Evolutionary conservation across 2,888 invertebrate species (phyloP).

Genomic region (Latheticus oryzae): DNA sequence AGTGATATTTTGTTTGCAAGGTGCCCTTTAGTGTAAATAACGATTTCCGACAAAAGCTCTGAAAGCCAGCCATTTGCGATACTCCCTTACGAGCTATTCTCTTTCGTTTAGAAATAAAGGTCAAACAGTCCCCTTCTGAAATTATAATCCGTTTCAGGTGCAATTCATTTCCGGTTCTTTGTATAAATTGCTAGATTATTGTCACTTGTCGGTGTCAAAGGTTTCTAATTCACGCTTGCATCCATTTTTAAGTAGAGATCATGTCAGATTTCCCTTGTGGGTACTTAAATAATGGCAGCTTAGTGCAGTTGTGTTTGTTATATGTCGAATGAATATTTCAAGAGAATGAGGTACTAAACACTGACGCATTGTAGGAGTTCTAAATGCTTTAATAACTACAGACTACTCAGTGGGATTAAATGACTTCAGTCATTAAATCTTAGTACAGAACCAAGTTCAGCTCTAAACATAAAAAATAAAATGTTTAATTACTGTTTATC

Average conservation of each 20-base stretch:
- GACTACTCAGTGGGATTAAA: conserved; percentile 30
- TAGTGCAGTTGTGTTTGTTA: conserved; percentile 15
- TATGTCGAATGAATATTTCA: conserved; percentile 24
- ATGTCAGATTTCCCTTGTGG: conserved; percentile 29
- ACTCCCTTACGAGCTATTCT: conserved; percentile 23
- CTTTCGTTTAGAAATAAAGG: conserved; percentile 18
- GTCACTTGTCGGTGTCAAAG: conserved; percentile 6
- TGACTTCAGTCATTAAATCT: conserved; percentile 34
- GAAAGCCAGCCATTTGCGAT: conserved; percentile 16
- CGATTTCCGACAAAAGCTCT: conserved; percentile 14
- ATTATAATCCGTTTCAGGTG: conserved; percentile 14
- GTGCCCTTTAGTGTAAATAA: conserved; percentile 27
- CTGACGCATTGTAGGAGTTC: conserved; percentile 29
- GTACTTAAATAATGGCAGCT: conserved; percentile 22
- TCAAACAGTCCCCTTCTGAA: conserved; percentile 11
- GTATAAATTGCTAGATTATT: conserved; percentile 1
- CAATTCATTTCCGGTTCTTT: conserved; percentile 10
- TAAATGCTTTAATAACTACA: conserved; percentile 28
- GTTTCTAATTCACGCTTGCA: conserved; percentile 22
- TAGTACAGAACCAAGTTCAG: too few relatives aligned
- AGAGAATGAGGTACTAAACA: conserved; percentile 28
- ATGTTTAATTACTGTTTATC: too few relatives aligned
- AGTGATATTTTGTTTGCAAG: conserved; percentile 17
- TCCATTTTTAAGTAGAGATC: conserved; percentile 26
- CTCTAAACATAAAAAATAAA: too few relatives aligned